phyloP scores from a whole-genome alignment of 2,888 invertebrate species.

The Netelia inedita region DNA sequence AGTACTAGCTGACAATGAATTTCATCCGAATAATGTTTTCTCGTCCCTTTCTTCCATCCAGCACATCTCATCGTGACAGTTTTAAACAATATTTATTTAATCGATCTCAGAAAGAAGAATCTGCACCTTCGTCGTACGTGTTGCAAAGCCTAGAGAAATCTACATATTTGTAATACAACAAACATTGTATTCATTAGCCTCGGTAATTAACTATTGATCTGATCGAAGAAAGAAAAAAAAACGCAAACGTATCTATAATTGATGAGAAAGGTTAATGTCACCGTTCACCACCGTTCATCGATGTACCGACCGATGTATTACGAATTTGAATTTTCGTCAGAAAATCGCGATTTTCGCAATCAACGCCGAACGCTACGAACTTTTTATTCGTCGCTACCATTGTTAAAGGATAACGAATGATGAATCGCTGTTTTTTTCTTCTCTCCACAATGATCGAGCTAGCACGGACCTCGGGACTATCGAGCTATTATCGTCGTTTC shows the following conservation, averaged over 20 bases:
- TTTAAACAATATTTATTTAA: constrained; percentile 54
- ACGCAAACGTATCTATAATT: neutral
- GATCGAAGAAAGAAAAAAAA: constrained; percentile 3
- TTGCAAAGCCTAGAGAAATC: constrained; percentile 78
- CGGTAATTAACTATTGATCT: constrained; percentile 9
- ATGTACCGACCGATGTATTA: neutral
- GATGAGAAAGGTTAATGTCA: neutral
- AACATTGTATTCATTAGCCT: constrained; percentile 67
- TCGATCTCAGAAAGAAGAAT: constrained; percentile 73
- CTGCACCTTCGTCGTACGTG: constrained; percentile 73
- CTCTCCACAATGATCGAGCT: neutral
- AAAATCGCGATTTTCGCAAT: neutral
- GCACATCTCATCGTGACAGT: constrained; percentile 75
- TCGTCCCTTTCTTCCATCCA: constrained; percentile 67
- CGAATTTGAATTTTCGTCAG: neutral
- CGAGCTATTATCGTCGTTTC: constrained; percentile 36
- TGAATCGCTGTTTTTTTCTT: constrained; percentile 4
- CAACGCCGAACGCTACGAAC: neutral
- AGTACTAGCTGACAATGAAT: constrained; percentile 77
- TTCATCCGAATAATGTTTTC: constrained; percentile 46
- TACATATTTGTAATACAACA: constrained; percentile 78
- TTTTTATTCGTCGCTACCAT: constrained; percentile 36
- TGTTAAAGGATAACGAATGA: neutral
- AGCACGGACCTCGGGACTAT: constrained; percentile 2
- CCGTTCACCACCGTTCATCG: neutral